Conservation (phyloP, 37 sponge, comb jelly and placozoan species). For the Oscarella lobularis region DNA sequence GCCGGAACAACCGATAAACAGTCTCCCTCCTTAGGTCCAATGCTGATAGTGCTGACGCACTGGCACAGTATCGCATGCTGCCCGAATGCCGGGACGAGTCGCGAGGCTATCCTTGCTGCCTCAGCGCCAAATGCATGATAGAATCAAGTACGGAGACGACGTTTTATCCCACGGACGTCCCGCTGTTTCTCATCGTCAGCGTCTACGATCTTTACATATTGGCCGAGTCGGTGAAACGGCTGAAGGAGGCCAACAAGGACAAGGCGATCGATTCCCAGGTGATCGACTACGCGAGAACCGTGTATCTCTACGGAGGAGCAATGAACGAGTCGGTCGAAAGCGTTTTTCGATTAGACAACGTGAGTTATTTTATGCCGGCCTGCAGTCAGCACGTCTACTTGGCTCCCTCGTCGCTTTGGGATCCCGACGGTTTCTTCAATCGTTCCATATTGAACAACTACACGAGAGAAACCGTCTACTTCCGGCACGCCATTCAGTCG, state of each 20-base stretch:
- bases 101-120: constrained; percentile 27
- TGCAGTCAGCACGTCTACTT: constrained; percentile 63
- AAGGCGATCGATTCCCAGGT: not conserved
- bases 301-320: constrained; percentile 69
- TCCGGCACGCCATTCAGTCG: no score
- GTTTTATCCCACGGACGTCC: constrained; percentile 11
- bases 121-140: constrained; percentile 23
- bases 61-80: no score
- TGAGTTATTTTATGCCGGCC: constrained; percentile 39
- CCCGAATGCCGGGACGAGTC: no score
- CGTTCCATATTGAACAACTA: no score
- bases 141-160: not conserved
- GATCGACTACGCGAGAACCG: constrained; percentile 7
- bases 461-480: no score
- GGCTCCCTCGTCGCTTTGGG: constrained; percentile 64
- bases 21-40: no score
- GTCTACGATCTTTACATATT: constrained; percentile 53
- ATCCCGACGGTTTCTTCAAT: not conserved
- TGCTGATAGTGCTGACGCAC: no score
- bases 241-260: not conserved
- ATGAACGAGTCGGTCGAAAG: constrained; percentile 58
- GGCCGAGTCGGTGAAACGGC: not conserved
- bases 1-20: no score
- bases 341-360: not conserved
- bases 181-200: constrained; percentile 31